These are phyloP conservation scores for Dromaius novaehollandiae DNA, from an alignment of 2,113 vertebrate species.

Conservation along the genomic window DNA sequence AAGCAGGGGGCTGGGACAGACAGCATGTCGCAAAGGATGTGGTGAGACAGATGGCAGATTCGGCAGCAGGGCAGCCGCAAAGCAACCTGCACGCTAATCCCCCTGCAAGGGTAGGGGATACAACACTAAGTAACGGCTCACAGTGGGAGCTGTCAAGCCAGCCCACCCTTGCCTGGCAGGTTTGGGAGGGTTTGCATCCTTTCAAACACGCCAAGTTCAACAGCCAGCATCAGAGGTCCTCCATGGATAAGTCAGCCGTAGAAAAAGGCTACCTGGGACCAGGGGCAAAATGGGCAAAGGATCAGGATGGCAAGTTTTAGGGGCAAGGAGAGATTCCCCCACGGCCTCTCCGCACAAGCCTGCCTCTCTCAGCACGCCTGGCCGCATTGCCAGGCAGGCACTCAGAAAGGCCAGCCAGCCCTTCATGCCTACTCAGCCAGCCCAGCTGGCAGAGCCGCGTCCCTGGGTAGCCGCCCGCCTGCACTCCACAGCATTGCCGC, in stretches of 20 bases:
- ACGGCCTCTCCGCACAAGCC: not conserved
- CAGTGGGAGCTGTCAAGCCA: not conserved
- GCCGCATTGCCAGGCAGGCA: not conserved
- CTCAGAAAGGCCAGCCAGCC: not conserved
- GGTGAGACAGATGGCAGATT: conserved; percentile 27
- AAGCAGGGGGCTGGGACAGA: not conserved
- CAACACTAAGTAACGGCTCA: rapidly evolving
- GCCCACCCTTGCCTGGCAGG: not conserved
- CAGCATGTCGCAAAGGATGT: not conserved
- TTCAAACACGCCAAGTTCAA: not conserved
- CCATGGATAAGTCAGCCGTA: not conserved
- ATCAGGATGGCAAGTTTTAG: not conserved
- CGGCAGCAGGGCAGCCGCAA: not conserved
- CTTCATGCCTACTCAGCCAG: rapidly evolving
- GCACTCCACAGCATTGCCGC: not conserved
- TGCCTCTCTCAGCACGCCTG: not conserved
- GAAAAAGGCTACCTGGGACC: not conserved
- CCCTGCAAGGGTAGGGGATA: not conserved
- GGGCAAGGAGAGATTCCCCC: not conserved
- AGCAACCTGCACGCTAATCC: not conserved
- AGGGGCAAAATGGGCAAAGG: not conserved
- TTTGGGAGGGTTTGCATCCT: not conserved
- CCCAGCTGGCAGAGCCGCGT: not conserved
- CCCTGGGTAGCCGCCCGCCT: not conserved
- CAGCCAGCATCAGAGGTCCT: not conserved